Evolutionary conservation across 2,888 invertebrate genomes (phyloP).

Genomic region (Eurois occulta): DNA sequence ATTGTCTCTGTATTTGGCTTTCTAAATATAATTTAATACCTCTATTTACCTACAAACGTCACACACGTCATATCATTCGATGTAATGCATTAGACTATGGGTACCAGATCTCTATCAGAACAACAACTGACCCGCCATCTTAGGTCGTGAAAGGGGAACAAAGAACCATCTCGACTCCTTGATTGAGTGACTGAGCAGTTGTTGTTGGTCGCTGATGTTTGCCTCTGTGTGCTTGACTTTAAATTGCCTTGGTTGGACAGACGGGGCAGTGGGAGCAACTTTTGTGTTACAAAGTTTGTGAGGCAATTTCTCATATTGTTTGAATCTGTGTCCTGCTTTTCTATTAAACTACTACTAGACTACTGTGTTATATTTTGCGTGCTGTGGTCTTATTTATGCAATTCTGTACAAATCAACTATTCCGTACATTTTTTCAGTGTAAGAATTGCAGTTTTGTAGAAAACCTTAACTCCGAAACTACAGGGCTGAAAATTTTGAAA

Average conservation of each 20-base stretch:
- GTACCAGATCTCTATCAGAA: constrained; percentile 23
- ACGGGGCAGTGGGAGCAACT: constrained; percentile 33
- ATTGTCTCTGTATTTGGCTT: no score
- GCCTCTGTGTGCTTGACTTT: constrained; percentile 57
- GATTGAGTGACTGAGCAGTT: constrained; percentile 62
- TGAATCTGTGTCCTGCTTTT: background rate
- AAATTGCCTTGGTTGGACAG: constrained; percentile 55
- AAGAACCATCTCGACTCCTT: constrained; percentile 58
- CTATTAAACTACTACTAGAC: no score
- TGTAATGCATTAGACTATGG: background rate
- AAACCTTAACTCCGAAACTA: no score
- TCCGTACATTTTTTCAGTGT: no score
- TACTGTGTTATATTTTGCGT: background rate
- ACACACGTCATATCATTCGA: background rate
- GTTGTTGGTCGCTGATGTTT: constrained; percentile 62
- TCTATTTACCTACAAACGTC: background rate
- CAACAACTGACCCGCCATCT: constrained; percentile 32
- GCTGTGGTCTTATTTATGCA: background rate
- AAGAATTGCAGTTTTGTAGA: no score
- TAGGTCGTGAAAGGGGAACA: constrained; percentile 47
- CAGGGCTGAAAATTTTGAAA: no score
- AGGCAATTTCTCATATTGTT: background rate
- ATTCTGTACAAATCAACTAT: background rate
- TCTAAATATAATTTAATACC: background rate
- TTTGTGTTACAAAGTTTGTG: background rate